Evolutionary conservation across 2,113 vertebrate genomes (phyloP).

Genomic region (Callopanchax toddi): DNA sequence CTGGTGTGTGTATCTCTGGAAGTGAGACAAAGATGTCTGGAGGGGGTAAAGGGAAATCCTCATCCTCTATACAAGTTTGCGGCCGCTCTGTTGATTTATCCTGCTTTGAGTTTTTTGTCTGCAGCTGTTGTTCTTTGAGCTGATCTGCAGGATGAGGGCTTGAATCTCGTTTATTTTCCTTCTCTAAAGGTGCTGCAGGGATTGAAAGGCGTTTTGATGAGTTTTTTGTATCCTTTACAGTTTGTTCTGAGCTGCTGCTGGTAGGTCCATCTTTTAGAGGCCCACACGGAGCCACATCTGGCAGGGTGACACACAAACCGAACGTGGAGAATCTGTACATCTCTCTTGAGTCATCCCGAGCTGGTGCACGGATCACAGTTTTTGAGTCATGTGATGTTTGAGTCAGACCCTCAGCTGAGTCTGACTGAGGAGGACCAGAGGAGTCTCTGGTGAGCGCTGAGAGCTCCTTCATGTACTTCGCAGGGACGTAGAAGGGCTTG

Average conservation of each 20-base stretch:
- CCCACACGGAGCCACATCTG: conserved; percentile 22
- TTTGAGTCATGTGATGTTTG: not conserved
- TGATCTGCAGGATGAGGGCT: conserved; percentile 22
- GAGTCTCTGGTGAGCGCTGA: conserved; percentile 7
- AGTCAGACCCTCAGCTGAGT: not conserved
- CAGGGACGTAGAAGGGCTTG: conserved; percentile 89
- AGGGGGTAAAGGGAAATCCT: conserved; percentile 36
- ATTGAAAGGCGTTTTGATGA: not conserved
- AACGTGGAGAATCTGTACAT: conserved; percentile 59
- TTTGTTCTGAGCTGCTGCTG: not conserved
- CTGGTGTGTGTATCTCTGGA: conserved; percentile 44
- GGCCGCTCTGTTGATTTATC: conserved; percentile 1
- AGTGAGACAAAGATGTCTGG: conserved; percentile 61
- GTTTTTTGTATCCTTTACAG: not conserved
- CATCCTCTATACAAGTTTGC: not conserved
- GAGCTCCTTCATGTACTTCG: conserved; percentile 87
- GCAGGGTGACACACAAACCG: conserved; percentile 40
- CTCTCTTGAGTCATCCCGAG: not conserved
- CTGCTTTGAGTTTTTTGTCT: not conserved
- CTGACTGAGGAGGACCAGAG: not conserved
- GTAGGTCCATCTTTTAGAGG: not conserved
- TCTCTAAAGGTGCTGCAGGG: not conserved
- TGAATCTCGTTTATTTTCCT: not conserved
- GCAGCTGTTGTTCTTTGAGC: not conserved
- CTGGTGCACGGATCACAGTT: not conserved